phyloP scores from a whole-genome alignment of 2,113 vertebrate genomes.

The human (Homo sapiens) region GRCh38 chr2:76809001-76809500 shows the following conservation, averaged over 20 bases:
- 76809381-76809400: background rate
- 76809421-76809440: background rate
- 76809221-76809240: background rate
- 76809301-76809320: background rate
- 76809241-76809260: background rate
- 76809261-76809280: background rate
- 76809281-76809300: background rate
- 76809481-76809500: background rate
- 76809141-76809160: conserved; percentile 42
- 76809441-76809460: background rate
- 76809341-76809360: fast-evolving
- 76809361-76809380: fast-evolving
- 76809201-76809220: background rate
- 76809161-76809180: background rate
- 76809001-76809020: conserved; percentile 65
- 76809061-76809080: conserved; percentile 63
- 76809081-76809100: conserved; percentile 73
- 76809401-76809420: background rate
- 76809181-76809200: background rate
- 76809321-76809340: background rate
- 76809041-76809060: conserved; percentile 67
- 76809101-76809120: conserved; percentile 54
- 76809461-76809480: background rate
- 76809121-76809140: conserved; percentile 64
- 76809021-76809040: conserved; percentile 73